Evolutionary conservation across 2,797 vertebrate genomes (phyloP), one percentile per base, ranked within the genome.

Genomic region (Gallinago nigripennis): DNA sequence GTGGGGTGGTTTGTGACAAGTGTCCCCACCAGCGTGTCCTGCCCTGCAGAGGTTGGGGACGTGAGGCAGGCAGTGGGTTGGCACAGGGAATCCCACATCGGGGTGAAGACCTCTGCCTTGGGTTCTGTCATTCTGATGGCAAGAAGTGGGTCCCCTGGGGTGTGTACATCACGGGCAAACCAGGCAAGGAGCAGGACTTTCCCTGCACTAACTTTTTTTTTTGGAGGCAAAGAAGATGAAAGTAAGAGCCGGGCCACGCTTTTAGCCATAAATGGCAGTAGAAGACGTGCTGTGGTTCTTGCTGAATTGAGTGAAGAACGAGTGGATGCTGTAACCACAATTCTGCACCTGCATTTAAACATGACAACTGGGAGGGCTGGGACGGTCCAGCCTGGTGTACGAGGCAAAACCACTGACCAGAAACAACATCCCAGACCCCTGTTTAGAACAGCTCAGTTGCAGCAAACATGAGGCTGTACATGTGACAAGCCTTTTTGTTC

Each of bases 401-500:
- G 72, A 53, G 66, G 31, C 56, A 43, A 43, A 71, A 8, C 13
- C 58, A 5, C 27, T 88, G 92, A 85, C 76, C 91, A 90, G 89
- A 81, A 93, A 77, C 33, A 69, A 33, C 56, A 25, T 61, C 58
- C 46, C 4, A 3, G 82, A 53, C 37, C 54, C 50, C 13, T 1
- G 3, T 71, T 86, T 72, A 46, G 61, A 92, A 11, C 30, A 19
- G 76, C 79, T 92, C 64, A 4, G 51, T 85, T 75, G 88, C 56
- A 78, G 89, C 65, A 69, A 79, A 8, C 87, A 81, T 87, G 89
- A 86, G 94, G 85, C 91, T 87, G 88, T 54, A 21, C 91, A 90
- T 92, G 87, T 94, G 95, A 91, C 39, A 75, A 53, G n/a, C 69
- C 39, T 48, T 76, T 94, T 93, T 93, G 88, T 92, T 92, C 90